Percentiles rank a stretch among this genome's conserved stretches.
Evolutionary conservation across 2,888 invertebrate genomes (phyloP).

Genomic region (Drosophila nr. perissopoda): DNA sequence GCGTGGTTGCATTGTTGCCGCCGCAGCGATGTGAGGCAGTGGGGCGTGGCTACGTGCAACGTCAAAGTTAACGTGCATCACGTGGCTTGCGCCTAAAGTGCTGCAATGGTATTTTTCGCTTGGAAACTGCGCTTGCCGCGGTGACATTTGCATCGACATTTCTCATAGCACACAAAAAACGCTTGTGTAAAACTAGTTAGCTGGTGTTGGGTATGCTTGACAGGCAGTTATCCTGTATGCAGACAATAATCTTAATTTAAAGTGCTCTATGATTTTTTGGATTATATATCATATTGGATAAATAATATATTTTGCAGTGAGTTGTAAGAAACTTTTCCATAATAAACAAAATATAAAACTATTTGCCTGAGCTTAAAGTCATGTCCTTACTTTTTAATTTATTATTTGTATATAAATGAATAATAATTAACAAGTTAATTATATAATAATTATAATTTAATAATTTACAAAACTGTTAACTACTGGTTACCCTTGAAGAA

Average conservation of each 20-base stretch:
- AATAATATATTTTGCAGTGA: not conserved
- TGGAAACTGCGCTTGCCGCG: constrained; percentile 67
- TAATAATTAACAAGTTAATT: too few species aligned
- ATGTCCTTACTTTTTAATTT: not conserved
- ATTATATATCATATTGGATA: not conserved
- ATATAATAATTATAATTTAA: too few species aligned
- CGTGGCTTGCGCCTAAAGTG: constrained; percentile 61
- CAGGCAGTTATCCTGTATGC: not conserved
- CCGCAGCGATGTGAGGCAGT: constrained; percentile 20
- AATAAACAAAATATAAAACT: not conserved
- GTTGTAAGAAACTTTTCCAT: not conserved
- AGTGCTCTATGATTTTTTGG: not conserved
- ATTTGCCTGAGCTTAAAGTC: not conserved
- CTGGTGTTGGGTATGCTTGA: not conserved
- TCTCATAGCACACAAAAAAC: constrained; percentile 12
- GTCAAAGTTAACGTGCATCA: constrained; percentile 59
- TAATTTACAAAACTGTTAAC: too few species aligned
- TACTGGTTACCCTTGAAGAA: too few species aligned
- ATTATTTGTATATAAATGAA: not conserved
- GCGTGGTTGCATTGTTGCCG: constrained; percentile 30
- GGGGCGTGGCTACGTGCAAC: constrained; percentile 41
- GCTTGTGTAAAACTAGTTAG: constrained; percentile 8
- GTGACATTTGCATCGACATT: constrained; percentile 71
- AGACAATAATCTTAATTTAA: not conserved
- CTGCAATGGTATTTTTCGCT: constrained; percentile 73